Base-by-base conservation (phyloP, 92 coral and sea anemone species). In the Epizoanthus rinbou region DNA sequence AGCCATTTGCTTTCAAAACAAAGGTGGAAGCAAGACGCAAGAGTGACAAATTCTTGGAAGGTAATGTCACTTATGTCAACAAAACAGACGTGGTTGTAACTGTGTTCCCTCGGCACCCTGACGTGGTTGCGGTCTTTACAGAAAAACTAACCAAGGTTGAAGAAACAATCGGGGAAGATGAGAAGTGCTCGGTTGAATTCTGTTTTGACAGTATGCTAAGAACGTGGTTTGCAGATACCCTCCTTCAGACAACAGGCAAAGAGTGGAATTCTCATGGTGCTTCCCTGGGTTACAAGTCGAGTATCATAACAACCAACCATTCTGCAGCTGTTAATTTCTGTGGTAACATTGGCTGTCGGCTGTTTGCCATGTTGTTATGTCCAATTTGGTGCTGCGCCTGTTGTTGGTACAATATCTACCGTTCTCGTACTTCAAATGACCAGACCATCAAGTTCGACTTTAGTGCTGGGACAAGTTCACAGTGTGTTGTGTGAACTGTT, bases 1-100 rank as follows among this genome's bases (percentile, higher is more conserved):
- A 76, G 82, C 82, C 82, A 60, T 76, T 76, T 76, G 82, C 82
- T 31, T 76, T 76, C 69, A 76, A 59, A 54, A 76, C 82, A 18
- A 76, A 39, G 22, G 17, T 76, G 54, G 82, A 76, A 18, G 82
- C 69, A 9, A 76, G 82, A 6, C 64, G 82, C 25, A 76, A 76
- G 57, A 76, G 82, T 59, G 82, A 76, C 69, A 76, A 76, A 69
- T 76, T 76, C 45, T 33, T 76, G 57, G 82, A 76, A 56, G 82
- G 82, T 31, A 76, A 76, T 59, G 82, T 76, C 70, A 76, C 82
- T 35, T 76, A 76, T 19, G 70, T 76, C 23, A 76, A 76, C 57
- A 35, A 35, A 59, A 35, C 82, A 58, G 69, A 76, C 9, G 82
- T 76, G n/a, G 33, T 76, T 35, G 82, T 76, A 57, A 76, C 69